Conservation (phyloP, 2,888 invertebrate genomes). For the Carterocephalus palaemon region DNA sequence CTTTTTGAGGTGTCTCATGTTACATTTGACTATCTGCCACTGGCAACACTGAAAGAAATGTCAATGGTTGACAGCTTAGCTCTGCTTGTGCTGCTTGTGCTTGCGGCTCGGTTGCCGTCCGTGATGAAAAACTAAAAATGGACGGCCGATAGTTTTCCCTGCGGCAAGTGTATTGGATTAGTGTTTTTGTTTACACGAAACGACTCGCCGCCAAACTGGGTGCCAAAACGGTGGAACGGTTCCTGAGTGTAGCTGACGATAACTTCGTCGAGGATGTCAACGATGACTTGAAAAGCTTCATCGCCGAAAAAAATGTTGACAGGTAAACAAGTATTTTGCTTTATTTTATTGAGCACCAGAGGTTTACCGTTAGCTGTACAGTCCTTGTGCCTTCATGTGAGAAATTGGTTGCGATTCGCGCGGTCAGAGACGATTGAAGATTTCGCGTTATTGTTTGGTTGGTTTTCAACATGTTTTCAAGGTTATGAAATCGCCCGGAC, state of each 20-base stretch:
- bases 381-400: not conserved
- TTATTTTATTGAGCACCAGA: not conserved
- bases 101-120: constrained; percentile 36
- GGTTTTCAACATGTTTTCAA: constrained; percentile 72
- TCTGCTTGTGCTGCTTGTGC: constrained; percentile 12
- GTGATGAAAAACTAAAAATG: constrained; percentile 44
- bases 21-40: constrained; percentile 34
- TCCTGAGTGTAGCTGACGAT: constrained; percentile 69
- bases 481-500: constrained; percentile 60
- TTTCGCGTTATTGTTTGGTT: constrained; percentile 28
- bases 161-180: constrained; percentile 58
- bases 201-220: constrained; percentile 65
- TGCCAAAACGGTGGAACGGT: constrained; percentile 75
- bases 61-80: not conserved
- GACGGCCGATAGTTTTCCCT: constrained; percentile 53
- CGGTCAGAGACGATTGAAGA: not conserved
- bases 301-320: constrained; percentile 68
- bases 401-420: not conserved
- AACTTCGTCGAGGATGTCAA: constrained; percentile 73
- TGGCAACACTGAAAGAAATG: constrained; percentile 43
- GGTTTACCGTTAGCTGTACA: constrained; percentile 13
- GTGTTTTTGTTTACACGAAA: constrained; percentile 50
- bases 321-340: constrained; percentile 59
- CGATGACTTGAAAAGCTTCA: constrained; percentile 74
- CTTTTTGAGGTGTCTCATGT: no score